These are phyloP conservation scores for Synanthedon myopaeformis DNA, from an alignment of 2,888 invertebrate species.

Conservation along the genomic window DNA sequence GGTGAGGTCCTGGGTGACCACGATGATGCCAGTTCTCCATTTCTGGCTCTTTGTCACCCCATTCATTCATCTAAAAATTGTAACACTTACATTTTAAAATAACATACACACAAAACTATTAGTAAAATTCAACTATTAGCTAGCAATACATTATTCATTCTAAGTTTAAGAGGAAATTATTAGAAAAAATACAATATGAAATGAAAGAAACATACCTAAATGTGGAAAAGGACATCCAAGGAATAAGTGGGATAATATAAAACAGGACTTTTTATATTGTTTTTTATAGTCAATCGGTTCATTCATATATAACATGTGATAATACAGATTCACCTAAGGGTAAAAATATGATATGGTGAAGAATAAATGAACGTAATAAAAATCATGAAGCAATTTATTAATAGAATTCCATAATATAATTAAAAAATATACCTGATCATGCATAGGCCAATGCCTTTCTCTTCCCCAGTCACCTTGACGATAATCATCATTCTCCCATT, in stretches of 20 bases:
- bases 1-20: slow-evolving; percentile 54
- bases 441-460: slow-evolving; percentile 61
- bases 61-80: slow-evolving; percentile 54
- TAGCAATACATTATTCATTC: no score
- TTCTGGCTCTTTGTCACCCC: slow-evolving; percentile 63
- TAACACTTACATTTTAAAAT: no score
- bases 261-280: slow-evolving; percentile 43
- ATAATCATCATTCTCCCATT: slow-evolving; percentile 69
- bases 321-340: slow-evolving; percentile 49
- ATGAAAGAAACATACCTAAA: slow-evolving; percentile 42
- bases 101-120: no score
- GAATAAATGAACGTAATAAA: no score
- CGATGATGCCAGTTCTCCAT: slow-evolving; percentile 63
- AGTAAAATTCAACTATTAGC: no score
- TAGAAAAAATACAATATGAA: slow-evolving; percentile 9
- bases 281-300: slow-evolving; percentile 57
- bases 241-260: slow-evolving; percentile 62
- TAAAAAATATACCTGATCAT: slow-evolving; percentile 47
- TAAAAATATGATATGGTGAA: slow-evolving; percentile 11
- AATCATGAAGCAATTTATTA: no score
- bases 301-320: slow-evolving; percentile 45
- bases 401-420: no score
- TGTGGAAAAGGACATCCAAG: slow-evolving; percentile 64
- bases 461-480: slow-evolving; percentile 64
- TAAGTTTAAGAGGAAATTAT: no score